Evolutionary conservation across 2,888 invertebrate genomes (phyloP), one percentile per base, ranked within the genome.

Genomic region (Thymelicus acteon): DNA sequence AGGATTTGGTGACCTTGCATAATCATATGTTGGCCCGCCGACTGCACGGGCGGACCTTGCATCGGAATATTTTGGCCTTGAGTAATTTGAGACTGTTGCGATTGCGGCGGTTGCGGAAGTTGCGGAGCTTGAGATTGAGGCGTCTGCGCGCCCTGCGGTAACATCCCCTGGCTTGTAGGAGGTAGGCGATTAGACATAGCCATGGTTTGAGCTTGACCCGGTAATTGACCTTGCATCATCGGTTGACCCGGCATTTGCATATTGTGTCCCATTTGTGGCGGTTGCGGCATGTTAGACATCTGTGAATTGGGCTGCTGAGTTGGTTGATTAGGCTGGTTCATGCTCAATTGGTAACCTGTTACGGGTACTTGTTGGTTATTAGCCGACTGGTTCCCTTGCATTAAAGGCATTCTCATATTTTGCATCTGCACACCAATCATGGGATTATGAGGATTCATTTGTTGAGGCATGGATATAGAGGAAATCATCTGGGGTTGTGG

Each of bases 381-480:
- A 72, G 81, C 88, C 7, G 84, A 82, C 67, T 85, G 86, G 71
- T 83, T 87, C 13, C 85, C 86, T 75, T 85, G 90, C 83, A 89
- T 86, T 61, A 87, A 75, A 7, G 91, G 86, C 88, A 92, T 88
- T 79, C 93, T 85, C 88, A 93, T 89, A 73, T 89, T 90, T 66
- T 85, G 89, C 87, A 92, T 87, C 80, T 90, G 91, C 86, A 92
- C 84, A 24, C 85, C 85, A 72, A 87, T 80, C 85, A 91, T 87
- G 3, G 87, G 85, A 73, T 89, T 92, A 71, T 74, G 82, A 12
- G 87, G 80, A 64, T 88, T 92, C 71, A 89, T 82, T 73, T 89
- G 86, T 75, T 90, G 91, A 3, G 85, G 86, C 10, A 85, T 76
- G 0, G 87, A 79, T 81, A 90, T 86, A 0, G 85, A 81, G 0